phyloP scores from a whole-genome alignment of 2,888 invertebrate genomes.

The Ptilodon capucinus region DNA sequence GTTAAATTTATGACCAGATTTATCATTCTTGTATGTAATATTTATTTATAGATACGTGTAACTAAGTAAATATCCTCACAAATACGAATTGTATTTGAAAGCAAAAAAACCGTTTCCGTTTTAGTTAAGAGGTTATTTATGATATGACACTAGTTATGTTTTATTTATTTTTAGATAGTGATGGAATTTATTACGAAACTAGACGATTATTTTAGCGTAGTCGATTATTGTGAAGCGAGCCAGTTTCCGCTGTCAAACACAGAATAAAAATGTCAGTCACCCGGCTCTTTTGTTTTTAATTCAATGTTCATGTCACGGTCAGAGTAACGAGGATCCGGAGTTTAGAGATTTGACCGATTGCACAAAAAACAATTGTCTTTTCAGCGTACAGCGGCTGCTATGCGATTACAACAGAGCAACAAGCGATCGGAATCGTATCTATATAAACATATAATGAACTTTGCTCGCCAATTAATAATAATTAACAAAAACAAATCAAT shows the following conservation, averaged over 20 bases:
- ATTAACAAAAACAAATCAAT: background rate
- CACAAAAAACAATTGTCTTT: slow-evolving; percentile 15
- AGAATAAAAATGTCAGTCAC: slow-evolving; percentile 14
- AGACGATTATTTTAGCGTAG: background rate
- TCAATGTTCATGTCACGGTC: slow-evolving; percentile 14
- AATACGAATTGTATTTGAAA: background rate
- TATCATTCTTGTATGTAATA: slow-evolving; percentile 17
- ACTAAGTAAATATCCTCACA: background rate
- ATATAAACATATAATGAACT: background rate
- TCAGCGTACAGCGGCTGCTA: slow-evolving; percentile 10
- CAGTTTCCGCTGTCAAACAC: slow-evolving; percentile 1
- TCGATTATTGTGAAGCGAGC: background rate
- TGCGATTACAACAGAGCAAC: slow-evolving; percentile 1
- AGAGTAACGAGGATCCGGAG: slow-evolving; percentile 6
- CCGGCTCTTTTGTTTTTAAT: slow-evolving; percentile 11
- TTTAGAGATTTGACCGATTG: slow-evolving; percentile 43
- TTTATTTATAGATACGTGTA: background rate
- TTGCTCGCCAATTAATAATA: background rate
- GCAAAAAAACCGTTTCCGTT: slow-evolving; percentile 1
- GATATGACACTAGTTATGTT: slow-evolving; percentile 1
- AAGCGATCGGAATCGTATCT: background rate
- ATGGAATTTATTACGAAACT: background rate
- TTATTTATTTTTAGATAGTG: background rate
- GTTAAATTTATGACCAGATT: slow-evolving; percentile 28
- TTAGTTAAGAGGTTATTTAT: background rate